A percentile compares a stretch with the other conserved stretches of the same genome.
phyloP scores from a whole-genome alignment of 2,113 vertebrate species.

The Aplodontia rufa region DNA sequence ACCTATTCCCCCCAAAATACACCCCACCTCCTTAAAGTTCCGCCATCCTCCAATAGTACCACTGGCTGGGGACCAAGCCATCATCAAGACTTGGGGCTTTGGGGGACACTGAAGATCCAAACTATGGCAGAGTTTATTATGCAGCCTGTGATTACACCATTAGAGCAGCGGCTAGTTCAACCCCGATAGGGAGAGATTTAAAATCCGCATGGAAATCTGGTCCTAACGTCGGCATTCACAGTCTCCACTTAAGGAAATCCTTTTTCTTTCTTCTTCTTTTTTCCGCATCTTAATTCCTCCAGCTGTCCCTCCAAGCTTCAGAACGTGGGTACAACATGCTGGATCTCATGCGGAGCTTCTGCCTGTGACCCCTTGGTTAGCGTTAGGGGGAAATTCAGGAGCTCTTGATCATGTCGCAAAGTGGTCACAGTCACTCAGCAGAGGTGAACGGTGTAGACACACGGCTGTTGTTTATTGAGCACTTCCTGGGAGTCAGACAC shows the following conservation, averaged over 20 bases:
- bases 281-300: neutral
- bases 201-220: conserved; percentile 57
- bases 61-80: neutral
- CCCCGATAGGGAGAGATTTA: conserved; percentile 62
- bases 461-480: neutral
- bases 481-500: neutral
- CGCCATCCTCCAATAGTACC: too few relatives aligned
- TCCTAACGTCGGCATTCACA: neutral
- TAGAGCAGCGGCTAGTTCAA: conserved; percentile 58
- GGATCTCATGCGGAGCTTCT: neutral
- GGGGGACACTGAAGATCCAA: neutral
- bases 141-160: conserved; percentile 59
- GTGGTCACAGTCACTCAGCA: neutral
- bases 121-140: neutral
- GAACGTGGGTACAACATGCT: neutral
- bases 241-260: neutral
- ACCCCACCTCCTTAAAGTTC: neutral
- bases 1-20: neutral
- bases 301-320: neutral
- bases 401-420: neutral
- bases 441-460: neutral
- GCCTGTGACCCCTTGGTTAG: neutral
- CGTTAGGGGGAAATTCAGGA: neutral
- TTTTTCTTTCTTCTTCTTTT: neutral
- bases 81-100: too few relatives aligned